Conservation (phyloP, 1,140 invertebrate species). For the Drosophila nasuta region DNA sequence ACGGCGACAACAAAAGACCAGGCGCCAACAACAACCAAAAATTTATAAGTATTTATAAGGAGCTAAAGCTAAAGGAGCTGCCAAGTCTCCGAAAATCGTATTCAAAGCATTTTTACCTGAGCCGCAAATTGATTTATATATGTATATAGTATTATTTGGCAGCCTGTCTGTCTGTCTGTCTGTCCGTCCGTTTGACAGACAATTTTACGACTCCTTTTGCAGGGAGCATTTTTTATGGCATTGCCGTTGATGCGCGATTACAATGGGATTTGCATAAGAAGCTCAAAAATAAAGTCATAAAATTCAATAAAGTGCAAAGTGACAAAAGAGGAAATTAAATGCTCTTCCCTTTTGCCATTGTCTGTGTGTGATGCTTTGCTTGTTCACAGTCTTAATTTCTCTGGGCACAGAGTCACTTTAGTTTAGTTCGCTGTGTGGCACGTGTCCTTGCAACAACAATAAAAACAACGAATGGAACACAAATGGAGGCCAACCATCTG, state of each 20-base stretch:
- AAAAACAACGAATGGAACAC: background rate
- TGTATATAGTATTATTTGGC: conserved; percentile 41
- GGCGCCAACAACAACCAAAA: background rate
- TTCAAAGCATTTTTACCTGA: conserved; percentile 34
- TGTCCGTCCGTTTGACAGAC: conserved; percentile 16
- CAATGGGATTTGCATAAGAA: conserved; percentile 77
- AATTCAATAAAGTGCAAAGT: conserved; percentile 77
- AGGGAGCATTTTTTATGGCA: conserved; percentile 30
- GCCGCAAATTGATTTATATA: conserved; percentile 74
- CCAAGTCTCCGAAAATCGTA: conserved; percentile 32
- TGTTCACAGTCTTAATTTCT: conserved; percentile 40
- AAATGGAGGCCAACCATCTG: conserved; percentile 22
- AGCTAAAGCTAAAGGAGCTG: conserved; percentile 33
- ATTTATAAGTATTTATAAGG: conserved; percentile 47
- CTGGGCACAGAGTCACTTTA: background rate
- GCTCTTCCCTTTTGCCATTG: conserved; percentile 8
- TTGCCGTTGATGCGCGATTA: conserved; percentile 58
- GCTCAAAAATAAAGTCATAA: conserved; percentile 72
- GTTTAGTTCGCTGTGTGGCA: conserved; percentile 1
- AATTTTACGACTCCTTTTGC: conserved; percentile 22
- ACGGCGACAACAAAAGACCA: conserved; percentile 56
- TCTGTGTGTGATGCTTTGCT: background rate
- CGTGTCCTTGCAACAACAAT: conserved; percentile 16
- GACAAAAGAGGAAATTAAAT: conserved; percentile 72
- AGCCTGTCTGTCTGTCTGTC: conserved; percentile 14